Conservation (phyloP, 2,797 vertebrate species). For the Hafferia zeledoni region DNA sequence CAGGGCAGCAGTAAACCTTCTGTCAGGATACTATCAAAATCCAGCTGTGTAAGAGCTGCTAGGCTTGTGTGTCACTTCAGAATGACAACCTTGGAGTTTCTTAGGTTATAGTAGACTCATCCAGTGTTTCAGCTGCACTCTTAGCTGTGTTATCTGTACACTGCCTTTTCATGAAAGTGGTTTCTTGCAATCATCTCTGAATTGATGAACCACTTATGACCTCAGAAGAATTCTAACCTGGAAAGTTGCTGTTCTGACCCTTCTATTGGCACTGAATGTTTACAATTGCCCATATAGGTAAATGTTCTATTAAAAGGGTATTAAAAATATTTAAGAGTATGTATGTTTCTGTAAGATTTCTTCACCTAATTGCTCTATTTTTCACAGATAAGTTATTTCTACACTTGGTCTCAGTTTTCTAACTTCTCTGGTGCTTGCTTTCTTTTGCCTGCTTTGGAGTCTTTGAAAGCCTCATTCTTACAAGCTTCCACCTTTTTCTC, state of each 20-base stretch:
- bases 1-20: background rate
- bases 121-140: background rate
- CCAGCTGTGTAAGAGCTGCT: background rate
- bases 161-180: rapidly evolving
- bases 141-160: background rate
- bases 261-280: background rate
- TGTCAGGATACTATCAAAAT: background rate
- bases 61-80: background rate
- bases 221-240: background rate
- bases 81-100: background rate
- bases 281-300: background rate
- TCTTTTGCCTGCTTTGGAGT: background rate
- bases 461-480: background rate
- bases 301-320: background rate
- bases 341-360: background rate
- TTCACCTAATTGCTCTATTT: background rate
- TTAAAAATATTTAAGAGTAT: background rate
- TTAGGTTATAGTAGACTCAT: background rate
- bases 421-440: background rate
- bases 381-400: background rate
- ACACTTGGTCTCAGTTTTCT: background rate
- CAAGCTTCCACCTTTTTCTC: background rate
- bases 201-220: rapidly evolving
- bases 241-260: background rate
- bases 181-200: background rate